Conservation (phyloP, 2,797 vertebrate species). For the Sorex maritimensis region DNA sequence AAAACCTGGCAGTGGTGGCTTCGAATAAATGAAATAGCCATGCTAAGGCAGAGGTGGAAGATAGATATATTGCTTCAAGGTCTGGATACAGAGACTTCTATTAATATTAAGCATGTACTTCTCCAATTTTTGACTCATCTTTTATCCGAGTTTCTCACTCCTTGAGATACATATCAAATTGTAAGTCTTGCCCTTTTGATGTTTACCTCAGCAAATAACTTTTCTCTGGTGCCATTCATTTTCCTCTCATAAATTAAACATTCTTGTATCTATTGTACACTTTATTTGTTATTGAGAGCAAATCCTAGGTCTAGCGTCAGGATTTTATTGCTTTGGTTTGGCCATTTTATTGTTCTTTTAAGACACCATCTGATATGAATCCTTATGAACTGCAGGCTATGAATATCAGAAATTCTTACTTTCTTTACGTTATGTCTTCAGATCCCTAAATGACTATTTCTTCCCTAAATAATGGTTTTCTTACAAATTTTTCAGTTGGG, state of each 20-base stretch:
- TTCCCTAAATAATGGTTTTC: conserved; percentile 12
- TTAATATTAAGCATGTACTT: conserved; percentile 1
- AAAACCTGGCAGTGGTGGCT: neutral
- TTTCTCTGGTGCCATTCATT: conserved; percentile 63
- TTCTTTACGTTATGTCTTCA: neutral
- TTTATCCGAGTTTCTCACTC: conserved; percentile 12
- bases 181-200: conserved; percentile 56
- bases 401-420: conserved; percentile 27
- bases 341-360: conserved; percentile 54
- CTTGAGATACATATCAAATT: conserved; percentile 54
- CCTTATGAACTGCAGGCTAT: neutral
- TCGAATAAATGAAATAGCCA: conserved; percentile 56
- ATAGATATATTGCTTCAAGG: neutral
- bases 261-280: conserved; percentile 56
- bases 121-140: neutral
- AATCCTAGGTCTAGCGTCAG: conserved; percentile 7
- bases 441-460: neutral
- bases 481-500: neutral
- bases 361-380: neutral
- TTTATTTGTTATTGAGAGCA: conserved; percentile 57
- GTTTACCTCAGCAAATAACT: conserved; percentile 52
- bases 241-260: conserved; percentile 75
- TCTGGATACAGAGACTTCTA: neutral
- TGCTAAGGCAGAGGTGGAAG: neutral
- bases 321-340: conserved; percentile 56